Evolutionary conservation across 1,140 invertebrate genomes (phyloP).

Genomic region (Diachasmimorpha longicaudata): DNA sequence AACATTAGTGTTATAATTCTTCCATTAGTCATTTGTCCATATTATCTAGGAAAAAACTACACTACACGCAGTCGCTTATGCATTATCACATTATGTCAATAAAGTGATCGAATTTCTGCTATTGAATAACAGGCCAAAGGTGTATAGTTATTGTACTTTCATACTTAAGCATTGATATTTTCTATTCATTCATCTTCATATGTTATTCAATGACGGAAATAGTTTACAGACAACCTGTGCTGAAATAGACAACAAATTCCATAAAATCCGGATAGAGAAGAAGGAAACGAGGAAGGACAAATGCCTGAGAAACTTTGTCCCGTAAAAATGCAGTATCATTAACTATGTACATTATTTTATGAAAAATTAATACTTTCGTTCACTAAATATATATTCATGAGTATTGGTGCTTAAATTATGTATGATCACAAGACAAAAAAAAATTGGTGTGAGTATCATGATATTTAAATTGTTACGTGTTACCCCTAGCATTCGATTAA

Average conservation of each 20-base stretch:
- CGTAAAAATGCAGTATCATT: neutral
- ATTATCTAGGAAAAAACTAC: slow-evolving; percentile 6
- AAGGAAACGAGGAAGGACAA: neutral
- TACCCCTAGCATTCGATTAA: neutral
- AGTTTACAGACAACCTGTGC: slow-evolving; percentile 49
- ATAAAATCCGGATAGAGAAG: neutral
- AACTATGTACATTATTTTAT: neutral
- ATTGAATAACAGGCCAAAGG: neutral
- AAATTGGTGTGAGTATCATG: neutral
- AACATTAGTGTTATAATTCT: neutral
- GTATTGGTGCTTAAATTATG: slow-evolving; percentile 13
- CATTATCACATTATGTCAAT: slow-evolving; percentile 17
- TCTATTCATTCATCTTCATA: neutral
- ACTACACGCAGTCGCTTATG: slow-evolving; percentile 22
- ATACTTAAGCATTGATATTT: too few relatives aligned
- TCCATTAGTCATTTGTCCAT: neutral
- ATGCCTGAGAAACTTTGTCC: neutral
- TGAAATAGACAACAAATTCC: slow-evolving; percentile 37
- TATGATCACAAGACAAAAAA: slow-evolving; percentile 17
- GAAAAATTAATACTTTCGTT: neutral
- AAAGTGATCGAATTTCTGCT: slow-evolving; percentile 5
- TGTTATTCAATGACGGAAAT: neutral
- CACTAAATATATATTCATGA: slow-evolving; percentile 1
- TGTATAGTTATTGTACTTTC: neutral
- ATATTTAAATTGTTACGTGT: slow-evolving; percentile 1